A percentile compares a stretch with the other conserved stretches of the same genome.
These are phyloP conservation scores for Melieria omissa DNA, from an alignment of 2,888 invertebrate species.

Conservation along the genomic window DNA sequence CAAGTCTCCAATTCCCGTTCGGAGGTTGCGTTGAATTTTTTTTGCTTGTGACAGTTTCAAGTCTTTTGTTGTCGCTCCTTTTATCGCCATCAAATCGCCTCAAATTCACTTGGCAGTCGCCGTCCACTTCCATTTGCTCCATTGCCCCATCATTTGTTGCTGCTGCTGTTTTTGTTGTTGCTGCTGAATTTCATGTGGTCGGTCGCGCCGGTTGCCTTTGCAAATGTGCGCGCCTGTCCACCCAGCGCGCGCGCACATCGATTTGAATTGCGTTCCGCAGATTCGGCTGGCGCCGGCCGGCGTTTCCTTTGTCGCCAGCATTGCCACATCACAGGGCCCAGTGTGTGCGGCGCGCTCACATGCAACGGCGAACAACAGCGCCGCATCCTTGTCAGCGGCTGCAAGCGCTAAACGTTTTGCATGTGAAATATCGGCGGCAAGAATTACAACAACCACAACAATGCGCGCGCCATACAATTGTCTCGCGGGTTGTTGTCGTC, in stretches of 20 bases:
- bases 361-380: not conserved
- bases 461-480: no score
- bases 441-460: no score
- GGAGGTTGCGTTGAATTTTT: not conserved
- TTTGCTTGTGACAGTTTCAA: not conserved
- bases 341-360: no score
- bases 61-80: not conserved
- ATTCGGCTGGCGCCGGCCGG: constrained; percentile 64
- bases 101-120: constrained; percentile 44
- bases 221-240: constrained; percentile 7
- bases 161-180: constrained; percentile 29
- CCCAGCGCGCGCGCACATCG: constrained; percentile 16
- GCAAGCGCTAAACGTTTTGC: constrained; percentile 12
- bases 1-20: constrained; percentile 56
- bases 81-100: not conserved
- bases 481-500: not conserved
- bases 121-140: not conserved
- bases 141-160: constrained; percentile 10
- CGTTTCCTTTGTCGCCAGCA: constrained; percentile 57
- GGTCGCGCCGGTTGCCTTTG: constrained; percentile 44
- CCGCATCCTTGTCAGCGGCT: constrained; percentile 25
- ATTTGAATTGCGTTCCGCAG: constrained; percentile 45
- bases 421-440: no score
- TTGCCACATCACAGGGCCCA: no score
- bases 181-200: constrained; percentile 47